Base-by-base conservation (phyloP, 2,113 vertebrate species). In the Scortum barcoo region DNA sequence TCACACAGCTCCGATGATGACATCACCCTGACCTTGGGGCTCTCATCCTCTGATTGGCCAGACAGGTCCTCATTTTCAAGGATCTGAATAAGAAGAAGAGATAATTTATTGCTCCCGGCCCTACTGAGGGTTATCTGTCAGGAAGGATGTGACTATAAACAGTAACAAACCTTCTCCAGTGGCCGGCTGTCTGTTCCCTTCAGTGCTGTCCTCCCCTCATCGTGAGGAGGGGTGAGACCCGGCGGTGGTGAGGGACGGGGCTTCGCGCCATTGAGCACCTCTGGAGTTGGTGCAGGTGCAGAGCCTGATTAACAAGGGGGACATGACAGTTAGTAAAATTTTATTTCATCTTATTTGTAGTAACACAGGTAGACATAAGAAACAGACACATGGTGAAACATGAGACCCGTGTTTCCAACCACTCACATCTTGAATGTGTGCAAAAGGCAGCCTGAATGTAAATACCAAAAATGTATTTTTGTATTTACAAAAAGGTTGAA, bases 1-100 rank as follows among this genome's bases (percentile, higher is more conserved):
- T 95, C 90, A 56, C 81, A 86, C n/a, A 83, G 72, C 67, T 95
- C 93, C 58, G 80, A 66, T 17, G 70, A 76, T 33, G 80, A 84
- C 78, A 68, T 73, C 44, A 28, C 30, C 36, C 30, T 0, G 0
- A 33, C 72, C 44, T 86, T 70, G 0, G 56, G 48, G 57, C 63
- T 57, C 58, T 94, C 89, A 1, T 87, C 89, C 28, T 86, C 89
- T 8, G 84, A 87, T 20, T 93, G 91, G 71, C 87, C 78, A 1
- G 76, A 88, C 61, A 91, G 92, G 75, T 95, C 93, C 16, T 96
- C 95, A 11, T 93, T 95, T 83, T 95, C 95, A 2, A 80, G 88
- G 65, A 95, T 95, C 95, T 96, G 76, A 84, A n/a, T n/a, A n/a
- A 62, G 19, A 72, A 36, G 33, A 63, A 5, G 38, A 44, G 0